Evolutionary conservation across 2,797 vertebrate species (phyloP).

Genomic region (Karalla daura): DNA sequence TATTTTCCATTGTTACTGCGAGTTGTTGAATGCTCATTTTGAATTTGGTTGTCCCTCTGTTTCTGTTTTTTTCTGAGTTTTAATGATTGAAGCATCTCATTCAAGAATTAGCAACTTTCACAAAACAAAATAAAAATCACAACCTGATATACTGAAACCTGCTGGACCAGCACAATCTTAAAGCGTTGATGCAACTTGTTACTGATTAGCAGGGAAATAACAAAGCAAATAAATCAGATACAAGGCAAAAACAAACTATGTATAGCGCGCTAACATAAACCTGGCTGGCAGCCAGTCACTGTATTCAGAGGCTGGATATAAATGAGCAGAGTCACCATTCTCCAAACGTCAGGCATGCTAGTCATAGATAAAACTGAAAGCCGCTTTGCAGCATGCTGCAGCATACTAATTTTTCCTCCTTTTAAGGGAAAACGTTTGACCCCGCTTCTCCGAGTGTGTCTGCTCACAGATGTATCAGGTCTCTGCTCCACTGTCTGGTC

Average conservation of each 20-base stretch:
- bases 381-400: constrained; percentile 10
- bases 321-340: constrained; percentile 23
- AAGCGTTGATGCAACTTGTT: neutral
- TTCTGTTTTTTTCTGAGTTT: neutral
- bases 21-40: constrained; percentile 32
- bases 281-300: constrained; percentile 25
- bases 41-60: neutral
- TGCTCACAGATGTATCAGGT: neutral
- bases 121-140: neutral
- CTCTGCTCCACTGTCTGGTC: constrained; percentile 5
- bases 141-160: neutral
- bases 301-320: constrained; percentile 25
- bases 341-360: constrained; percentile 36
- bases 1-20: constrained; percentile 43
- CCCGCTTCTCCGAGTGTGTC: constrained; percentile 4
- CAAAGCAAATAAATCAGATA: constrained; percentile 11
- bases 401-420: constrained; percentile 3
- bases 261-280: constrained; percentile 2
- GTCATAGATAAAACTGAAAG: constrained; percentile 12
- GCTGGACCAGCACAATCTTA: neutral
- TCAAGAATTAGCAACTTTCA: neutral
- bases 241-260: neutral
- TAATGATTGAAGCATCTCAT: neutral
- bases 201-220: neutral
- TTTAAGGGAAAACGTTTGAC: constrained; percentile 19